phyloP scores from a whole-genome alignment of 2,113 vertebrate genomes.

The Nanorana parkeri region DNA sequence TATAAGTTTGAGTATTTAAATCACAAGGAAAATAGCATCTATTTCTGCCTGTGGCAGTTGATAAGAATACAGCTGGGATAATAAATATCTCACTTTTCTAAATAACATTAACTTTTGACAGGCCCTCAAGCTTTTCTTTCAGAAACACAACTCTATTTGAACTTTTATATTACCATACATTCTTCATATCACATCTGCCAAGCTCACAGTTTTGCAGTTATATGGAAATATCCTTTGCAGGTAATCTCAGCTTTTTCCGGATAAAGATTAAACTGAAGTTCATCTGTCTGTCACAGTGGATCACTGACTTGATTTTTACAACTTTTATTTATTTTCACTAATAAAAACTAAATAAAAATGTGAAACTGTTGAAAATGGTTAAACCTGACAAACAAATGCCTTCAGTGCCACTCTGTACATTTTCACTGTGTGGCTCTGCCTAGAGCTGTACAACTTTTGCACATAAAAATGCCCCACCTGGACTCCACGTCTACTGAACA shows the following conservation, averaged over 20 bases:
- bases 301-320: not conserved
- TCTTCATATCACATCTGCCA: not conserved
- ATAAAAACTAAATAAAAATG: too few relatives aligned
- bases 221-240: not conserved
- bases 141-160: not conserved
- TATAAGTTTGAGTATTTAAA: too few relatives aligned
- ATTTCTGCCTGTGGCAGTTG: not conserved
- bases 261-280: not conserved
- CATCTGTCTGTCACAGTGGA: not conserved
- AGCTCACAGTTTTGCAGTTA: not conserved
- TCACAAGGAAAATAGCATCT: not conserved
- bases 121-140: not conserved
- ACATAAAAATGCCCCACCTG: too few relatives aligned
- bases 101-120: not conserved
- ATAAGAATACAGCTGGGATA: not conserved
- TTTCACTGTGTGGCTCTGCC: too few relatives aligned
- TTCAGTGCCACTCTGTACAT: too few relatives aligned
- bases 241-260: not conserved
- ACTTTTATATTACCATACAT: not conserved
- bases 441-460: too few relatives aligned
- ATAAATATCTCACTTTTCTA: conserved; percentile 1
- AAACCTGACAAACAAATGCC: too few relatives aligned
- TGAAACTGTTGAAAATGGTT: too few relatives aligned
- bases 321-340: too few relatives aligned
- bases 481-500: too few relatives aligned